A percentile compares a stretch with the other conserved stretches of the same genome.
These are phyloP conservation scores for Parnassius glacialis DNA, from an alignment of 2,888 invertebrate species.

Conservation along the genomic window DNA sequence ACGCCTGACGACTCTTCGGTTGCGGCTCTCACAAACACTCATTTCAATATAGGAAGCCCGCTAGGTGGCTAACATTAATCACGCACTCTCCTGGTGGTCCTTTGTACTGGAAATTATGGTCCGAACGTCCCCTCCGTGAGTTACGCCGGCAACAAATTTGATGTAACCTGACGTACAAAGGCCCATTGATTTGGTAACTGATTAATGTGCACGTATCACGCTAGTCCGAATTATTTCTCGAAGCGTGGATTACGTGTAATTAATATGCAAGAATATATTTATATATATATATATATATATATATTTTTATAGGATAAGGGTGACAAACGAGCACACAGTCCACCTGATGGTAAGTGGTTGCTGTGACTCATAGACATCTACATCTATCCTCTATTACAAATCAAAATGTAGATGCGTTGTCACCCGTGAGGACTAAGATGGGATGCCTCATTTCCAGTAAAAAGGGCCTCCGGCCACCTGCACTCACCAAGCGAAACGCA, in stretches of 20 bases:
- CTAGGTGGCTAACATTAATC: conserved; percentile 59
- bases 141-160: conserved; percentile 55
- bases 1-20: background rate
- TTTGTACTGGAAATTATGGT: conserved; percentile 58
- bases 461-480: no score
- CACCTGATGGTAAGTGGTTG: no score
- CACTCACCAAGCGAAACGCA: no score
- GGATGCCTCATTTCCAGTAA: no score
- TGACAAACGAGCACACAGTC: no score
- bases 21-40: conserved; percentile 30
- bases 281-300: no score
- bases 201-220: conserved; percentile 51
- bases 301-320: no score
- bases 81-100: conserved; percentile 54
- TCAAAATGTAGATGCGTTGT: no score
- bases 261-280: no score
- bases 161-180: conserved; percentile 52
- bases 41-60: conserved; percentile 41
- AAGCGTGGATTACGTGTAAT: background rate
- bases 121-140: conserved; percentile 40
- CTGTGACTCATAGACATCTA: no score
- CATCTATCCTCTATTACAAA: no score
- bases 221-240: conserved; percentile 19
- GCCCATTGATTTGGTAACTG: conserved; percentile 57
- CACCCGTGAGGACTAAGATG: no score